These are phyloP conservation scores for Lepas anatifera DNA, from an alignment of 2,888 invertebrate genomes.

Conservation along the genomic window DNA sequence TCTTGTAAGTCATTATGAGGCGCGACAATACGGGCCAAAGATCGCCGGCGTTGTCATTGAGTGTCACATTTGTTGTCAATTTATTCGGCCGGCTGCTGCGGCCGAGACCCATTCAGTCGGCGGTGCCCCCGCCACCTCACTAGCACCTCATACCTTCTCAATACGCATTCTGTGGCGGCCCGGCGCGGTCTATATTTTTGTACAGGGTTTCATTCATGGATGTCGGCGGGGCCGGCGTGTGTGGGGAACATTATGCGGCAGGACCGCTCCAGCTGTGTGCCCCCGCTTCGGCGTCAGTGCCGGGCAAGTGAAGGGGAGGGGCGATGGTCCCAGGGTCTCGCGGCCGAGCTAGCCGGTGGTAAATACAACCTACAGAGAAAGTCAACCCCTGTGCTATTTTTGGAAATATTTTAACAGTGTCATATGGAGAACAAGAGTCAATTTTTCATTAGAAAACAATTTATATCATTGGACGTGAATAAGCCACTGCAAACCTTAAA, in stretches of 20 bases:
- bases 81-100: not conserved
- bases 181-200: constrained; percentile 1
- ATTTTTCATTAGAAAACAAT: no score
- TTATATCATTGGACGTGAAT: no score
- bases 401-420: no score
- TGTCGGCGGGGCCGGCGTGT: not conserved
- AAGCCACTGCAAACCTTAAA: no score
- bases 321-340: no score
- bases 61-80: constrained; percentile 12
- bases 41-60: not conserved
- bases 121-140: not conserved
- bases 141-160: constrained; percentile 10
- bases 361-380: no score
- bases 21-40: not conserved
- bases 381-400: no score
- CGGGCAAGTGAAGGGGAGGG: no score
- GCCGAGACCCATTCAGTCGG: not conserved
- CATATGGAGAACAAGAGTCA: no score
- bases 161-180: not conserved
- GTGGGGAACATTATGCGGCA: not conserved
- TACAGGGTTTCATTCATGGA: not conserved
- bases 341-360: no score
- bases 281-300: no score
- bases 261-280: not conserved
- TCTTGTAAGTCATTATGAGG: constrained; percentile 2